Percentiles rank a stretch among this genome's conserved stretches.
phyloP scores from a whole-genome alignment of 53 echinoderm and acorn worm genomes.

The Zoroaster sp. region DNA sequence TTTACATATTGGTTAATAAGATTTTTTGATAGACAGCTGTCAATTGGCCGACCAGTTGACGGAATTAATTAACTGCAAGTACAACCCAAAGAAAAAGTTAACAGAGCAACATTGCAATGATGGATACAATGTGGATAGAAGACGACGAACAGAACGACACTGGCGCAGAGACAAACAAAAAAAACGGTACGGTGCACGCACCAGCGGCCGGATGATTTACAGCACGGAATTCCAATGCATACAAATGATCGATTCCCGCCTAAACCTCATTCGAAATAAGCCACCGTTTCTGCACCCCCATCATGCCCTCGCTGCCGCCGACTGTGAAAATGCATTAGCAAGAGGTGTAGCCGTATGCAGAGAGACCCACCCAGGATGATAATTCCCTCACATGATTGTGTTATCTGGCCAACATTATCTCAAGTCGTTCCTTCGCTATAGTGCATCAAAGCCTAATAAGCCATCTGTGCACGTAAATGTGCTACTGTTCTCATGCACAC shows the following conservation, averaged over 20 bases:
- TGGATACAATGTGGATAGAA: too few relatives aligned
- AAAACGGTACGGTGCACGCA: too few relatives aligned
- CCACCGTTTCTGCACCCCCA: not conserved
- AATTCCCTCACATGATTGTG: constrained; percentile 33
- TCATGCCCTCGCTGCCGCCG: not conserved
- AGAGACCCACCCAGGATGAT: not conserved
- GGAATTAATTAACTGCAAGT: too few relatives aligned
- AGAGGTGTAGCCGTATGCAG: not conserved
- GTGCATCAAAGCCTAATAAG: not conserved
- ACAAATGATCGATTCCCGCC: not conserved
- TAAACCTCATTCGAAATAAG: not conserved
- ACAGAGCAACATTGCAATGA: too few relatives aligned
- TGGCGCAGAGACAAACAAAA: too few relatives aligned
- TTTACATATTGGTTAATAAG: too few relatives aligned
- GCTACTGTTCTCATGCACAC: not conserved
- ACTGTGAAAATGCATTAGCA: constrained; percentile 43
- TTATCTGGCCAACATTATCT: not conserved
- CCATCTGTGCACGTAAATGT: constrained; percentile 8
- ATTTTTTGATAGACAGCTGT: too few relatives aligned
- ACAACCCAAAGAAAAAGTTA: too few relatives aligned
- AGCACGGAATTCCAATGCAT: not conserved
- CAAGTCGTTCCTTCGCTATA: not conserved
- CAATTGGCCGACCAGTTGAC: too few relatives aligned
- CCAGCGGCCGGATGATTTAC: too few relatives aligned
- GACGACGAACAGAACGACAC: too few relatives aligned